phyloP scores from a whole-genome alignment of 2,797 vertebrate species.

The Vespertilio murinus region DNA sequence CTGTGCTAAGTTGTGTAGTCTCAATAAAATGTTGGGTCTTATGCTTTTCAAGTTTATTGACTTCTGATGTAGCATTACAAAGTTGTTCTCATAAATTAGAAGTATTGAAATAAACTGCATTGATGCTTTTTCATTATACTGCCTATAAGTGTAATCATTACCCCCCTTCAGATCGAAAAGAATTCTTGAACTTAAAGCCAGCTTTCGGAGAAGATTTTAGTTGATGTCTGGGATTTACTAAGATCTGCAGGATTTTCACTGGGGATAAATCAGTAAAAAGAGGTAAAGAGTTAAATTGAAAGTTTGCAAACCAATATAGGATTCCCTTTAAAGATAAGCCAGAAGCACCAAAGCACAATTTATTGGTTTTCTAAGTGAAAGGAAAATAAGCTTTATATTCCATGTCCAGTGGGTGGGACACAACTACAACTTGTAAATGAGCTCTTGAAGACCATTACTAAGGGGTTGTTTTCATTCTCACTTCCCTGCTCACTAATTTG shows the following conservation, averaged over 20 bases:
- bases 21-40: slow-evolving; percentile 26
- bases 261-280: neutral
- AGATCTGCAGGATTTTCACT: slow-evolving; percentile 27
- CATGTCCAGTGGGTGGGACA: neutral
- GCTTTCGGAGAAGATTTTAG: slow-evolving; percentile 28
- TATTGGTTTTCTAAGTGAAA: slow-evolving; percentile 28
- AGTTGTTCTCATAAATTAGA: slow-evolving; percentile 56
- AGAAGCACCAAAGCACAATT: slow-evolving; percentile 2
- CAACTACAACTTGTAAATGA: neutral
- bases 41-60: slow-evolving; percentile 56
- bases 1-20: slow-evolving; percentile 20
- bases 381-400: neutral
- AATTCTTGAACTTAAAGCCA: neutral
- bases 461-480: neutral
- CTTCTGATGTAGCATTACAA: slow-evolving; percentile 43
- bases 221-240: slow-evolving; percentile 8
- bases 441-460: neutral
- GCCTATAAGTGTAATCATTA: slow-evolving; percentile 60
- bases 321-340: slow-evolving; percentile 30
- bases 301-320: neutral
- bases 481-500: neutral
- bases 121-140: slow-evolving; percentile 36
- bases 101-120: slow-evolving; percentile 62
- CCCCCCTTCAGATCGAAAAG: neutral
- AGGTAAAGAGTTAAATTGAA: neutral